Conservation (phyloP, 2,888 invertebrate genomes). For the Oithona nana region DNA sequence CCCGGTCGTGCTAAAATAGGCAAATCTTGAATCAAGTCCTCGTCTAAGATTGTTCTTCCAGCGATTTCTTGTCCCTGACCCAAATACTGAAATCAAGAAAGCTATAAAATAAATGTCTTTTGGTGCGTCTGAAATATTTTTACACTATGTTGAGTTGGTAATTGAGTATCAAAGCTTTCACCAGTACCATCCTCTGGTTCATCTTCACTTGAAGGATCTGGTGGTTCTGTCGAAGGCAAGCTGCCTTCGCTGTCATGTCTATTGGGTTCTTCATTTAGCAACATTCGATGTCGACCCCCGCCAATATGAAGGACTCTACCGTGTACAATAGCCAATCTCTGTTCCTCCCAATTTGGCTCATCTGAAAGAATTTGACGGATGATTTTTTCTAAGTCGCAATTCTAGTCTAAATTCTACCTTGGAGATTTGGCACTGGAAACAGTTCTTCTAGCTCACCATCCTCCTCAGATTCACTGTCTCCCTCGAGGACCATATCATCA, state of each 20-base stretch:
- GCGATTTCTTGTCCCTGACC: constrained; percentile 40
- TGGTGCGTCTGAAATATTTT: constrained; percentile 21
- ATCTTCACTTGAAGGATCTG: not conserved
- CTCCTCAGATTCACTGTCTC: not conserved
- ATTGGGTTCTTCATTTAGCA: no score
- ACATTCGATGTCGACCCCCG: not conserved
- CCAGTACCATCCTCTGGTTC: not conserved
- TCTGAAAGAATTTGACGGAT: no score
- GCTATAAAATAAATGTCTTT: not conserved
- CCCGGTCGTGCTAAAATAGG: constrained; percentile 40
- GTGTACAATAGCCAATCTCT: not conserved
- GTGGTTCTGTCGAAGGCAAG: no score
- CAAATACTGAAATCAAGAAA: constrained; percentile 33
- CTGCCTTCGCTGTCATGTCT: not conserved
- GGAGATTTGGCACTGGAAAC: not conserved
- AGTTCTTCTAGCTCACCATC: not conserved
- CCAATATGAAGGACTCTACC: not conserved
- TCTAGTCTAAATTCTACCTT: no score
- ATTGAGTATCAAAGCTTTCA: constrained; percentile 32
- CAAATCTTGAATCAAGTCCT: constrained; percentile 29
- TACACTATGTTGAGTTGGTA: constrained; percentile 38
- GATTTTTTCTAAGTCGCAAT: no score
- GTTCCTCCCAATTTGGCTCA: not conserved
- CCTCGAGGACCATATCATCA: not conserved
- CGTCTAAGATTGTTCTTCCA: constrained; percentile 42